Conservation (phyloP, 92 coral and sea anemone species). For the Actinostola sp. region DNA sequence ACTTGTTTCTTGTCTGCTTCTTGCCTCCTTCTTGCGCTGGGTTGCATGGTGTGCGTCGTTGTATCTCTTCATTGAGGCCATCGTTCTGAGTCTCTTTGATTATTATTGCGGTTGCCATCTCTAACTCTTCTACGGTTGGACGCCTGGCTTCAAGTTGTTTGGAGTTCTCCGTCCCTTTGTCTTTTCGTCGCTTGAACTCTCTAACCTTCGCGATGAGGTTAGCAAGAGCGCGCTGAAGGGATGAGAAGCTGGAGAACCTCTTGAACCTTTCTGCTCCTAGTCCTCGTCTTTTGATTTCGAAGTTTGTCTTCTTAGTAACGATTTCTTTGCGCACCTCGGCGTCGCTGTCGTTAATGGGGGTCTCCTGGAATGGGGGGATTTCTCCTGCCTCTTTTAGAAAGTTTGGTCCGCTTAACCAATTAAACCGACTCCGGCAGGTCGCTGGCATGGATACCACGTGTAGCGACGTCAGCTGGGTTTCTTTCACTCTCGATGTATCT, state of each 20-base stretch:
- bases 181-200: conserved; percentile 20
- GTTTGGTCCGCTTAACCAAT: conserved; percentile 51
- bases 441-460: conserved; percentile 15
- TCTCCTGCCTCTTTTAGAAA: conserved; percentile 8
- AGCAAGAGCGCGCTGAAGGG: conserved; percentile 44
- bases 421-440: conserved; percentile 14
- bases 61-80: not conserved
- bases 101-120: conserved; percentile 44
- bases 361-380: conserved; percentile 1
- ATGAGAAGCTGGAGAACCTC: conserved; percentile 18
- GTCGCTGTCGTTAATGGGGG: not conserved
- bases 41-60: not conserved
- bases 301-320: not conserved
- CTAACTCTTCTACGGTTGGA: conserved; percentile 29
- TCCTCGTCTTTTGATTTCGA: not conserved
- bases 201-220: conserved; percentile 26
- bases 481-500: conserved; percentile 1
- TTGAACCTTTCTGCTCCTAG: conserved; percentile 40
- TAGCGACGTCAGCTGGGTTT: conserved; percentile 10
- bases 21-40: not conserved
- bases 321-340: conserved; percentile 46
- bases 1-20: not conserved
- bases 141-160: not conserved
- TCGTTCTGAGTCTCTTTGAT: conserved; percentile 29
- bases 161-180: not conserved